phyloP scores from a whole-genome alignment of 2,888 invertebrate genomes.

The Parnassius glacialis region DNA sequence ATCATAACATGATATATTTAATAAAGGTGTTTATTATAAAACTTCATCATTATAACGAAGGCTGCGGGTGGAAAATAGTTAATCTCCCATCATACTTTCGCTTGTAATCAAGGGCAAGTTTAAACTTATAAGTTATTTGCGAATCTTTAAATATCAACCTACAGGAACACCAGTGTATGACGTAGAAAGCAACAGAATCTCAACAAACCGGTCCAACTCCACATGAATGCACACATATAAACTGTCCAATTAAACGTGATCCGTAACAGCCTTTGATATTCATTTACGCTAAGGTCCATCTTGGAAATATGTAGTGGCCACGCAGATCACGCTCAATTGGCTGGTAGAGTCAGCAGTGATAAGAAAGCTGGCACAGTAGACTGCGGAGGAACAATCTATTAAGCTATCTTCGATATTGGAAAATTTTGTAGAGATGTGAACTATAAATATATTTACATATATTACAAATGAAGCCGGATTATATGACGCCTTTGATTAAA shows the following conservation, averaged over 20 bases:
- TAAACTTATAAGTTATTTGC: conserved; percentile 59
- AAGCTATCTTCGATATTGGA: conserved; percentile 34
- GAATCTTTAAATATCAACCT: conserved; percentile 52
- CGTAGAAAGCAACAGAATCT: conserved; percentile 69
- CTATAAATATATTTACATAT: conserved; percentile 7
- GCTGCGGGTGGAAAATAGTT: conserved; percentile 28
- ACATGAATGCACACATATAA: conserved; percentile 71
- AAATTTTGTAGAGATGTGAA: conserved; percentile 8
- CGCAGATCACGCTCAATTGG: conserved; percentile 58
- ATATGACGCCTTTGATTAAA: background rate
- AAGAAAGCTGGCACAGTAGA: conserved; percentile 68
- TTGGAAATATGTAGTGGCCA: conserved; percentile 46
- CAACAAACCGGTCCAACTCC: conserved; percentile 69
- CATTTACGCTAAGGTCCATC: conserved; percentile 48
- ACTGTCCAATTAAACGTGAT: conserved; percentile 68
- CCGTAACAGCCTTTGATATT: conserved; percentile 64
- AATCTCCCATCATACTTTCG: conserved; percentile 64
- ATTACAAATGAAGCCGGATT: background rate
- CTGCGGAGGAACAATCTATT: conserved; percentile 34
- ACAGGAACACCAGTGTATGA: conserved; percentile 66
- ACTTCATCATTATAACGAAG: too few species aligned
- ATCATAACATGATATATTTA: too few species aligned
- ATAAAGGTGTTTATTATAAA: too few species aligned
- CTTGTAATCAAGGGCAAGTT: conserved; percentile 62
- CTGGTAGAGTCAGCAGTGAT: conserved; percentile 59